These are phyloP conservation scores for Epinephelus lanceolatus DNA, from an alignment of 2,113 vertebrate species.

Conservation along the genomic window DNA sequence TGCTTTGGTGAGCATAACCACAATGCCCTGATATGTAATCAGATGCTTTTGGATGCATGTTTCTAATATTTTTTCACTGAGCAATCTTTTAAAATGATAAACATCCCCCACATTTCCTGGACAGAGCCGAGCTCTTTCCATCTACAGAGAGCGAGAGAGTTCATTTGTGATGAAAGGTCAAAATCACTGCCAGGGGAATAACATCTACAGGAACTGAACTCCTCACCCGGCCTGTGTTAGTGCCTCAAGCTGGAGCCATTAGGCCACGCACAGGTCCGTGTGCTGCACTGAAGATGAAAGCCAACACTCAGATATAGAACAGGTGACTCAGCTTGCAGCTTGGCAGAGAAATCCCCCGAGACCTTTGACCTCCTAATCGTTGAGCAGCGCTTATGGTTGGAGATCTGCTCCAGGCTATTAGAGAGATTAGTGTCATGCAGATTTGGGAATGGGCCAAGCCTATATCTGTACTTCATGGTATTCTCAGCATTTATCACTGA, in stretches of 20 bases:
- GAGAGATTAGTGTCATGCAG: slow-evolving; percentile 80
- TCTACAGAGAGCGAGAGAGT: background rate
- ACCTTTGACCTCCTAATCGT: slow-evolving; percentile 82
- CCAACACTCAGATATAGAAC: slow-evolving; percentile 63
- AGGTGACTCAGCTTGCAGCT: slow-evolving; percentile 82
- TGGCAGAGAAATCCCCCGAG: slow-evolving; percentile 72
- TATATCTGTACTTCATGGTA: slow-evolving; percentile 79
- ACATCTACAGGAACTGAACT: slow-evolving; percentile 46
- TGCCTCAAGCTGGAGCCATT: background rate
- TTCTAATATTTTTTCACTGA: background rate
- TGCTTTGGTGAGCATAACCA: slow-evolving; percentile 15
- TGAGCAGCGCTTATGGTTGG: slow-evolving; percentile 78
- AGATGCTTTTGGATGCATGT: background rate
- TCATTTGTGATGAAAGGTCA: slow-evolving; percentile 41
- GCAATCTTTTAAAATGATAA: background rate
- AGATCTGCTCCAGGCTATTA: slow-evolving; percentile 80
- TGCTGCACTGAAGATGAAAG: slow-evolving; percentile 58
- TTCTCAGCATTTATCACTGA: slow-evolving; percentile 77
- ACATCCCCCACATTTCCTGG: slow-evolving; percentile 7
- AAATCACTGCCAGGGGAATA: slow-evolving; percentile 15
- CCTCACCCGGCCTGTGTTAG: slow-evolving; percentile 26
- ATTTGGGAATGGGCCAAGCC: slow-evolving; percentile 77
- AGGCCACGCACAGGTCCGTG: slow-evolving; percentile 18
- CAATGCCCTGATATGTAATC: background rate
- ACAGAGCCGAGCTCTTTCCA: background rate